Percentiles rank a stretch among this genome's conserved stretches.
Evolutionary conservation across 2,888 invertebrate species (phyloP).

Genomic region (Azorinus chamasolen): DNA sequence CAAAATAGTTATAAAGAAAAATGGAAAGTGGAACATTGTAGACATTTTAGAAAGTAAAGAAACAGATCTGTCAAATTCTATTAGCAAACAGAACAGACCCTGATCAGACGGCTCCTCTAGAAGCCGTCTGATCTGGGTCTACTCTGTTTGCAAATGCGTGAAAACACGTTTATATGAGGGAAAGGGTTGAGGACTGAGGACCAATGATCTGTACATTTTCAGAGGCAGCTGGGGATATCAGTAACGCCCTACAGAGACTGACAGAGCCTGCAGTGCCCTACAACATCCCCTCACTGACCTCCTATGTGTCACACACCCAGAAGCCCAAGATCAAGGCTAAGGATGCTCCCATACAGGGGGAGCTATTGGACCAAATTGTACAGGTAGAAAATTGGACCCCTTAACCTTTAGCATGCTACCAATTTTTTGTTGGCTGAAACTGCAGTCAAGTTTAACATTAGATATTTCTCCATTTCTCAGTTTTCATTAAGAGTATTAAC

Average conservation of each 20-base stretch:
- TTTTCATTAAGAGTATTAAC: too few relatives aligned
- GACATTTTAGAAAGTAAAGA: too few relatives aligned
- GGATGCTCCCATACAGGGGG: constrained; percentile 93
- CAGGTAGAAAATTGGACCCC: constrained; percentile 83
- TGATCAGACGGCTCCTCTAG: too few relatives aligned
- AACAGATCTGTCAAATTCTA: too few relatives aligned
- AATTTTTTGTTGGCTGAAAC: neutral
- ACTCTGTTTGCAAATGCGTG: neutral
- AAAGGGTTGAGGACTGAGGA: too few relatives aligned
- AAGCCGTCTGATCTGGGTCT: neutral
- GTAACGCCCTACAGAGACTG: constrained; percentile 89
- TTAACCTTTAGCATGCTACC: too few relatives aligned
- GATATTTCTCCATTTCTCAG: too few relatives aligned
- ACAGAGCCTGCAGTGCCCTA: constrained; percentile 89
- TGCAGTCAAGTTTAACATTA: too few relatives aligned
- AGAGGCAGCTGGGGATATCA: constrained; percentile 74
- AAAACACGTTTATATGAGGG: too few relatives aligned
- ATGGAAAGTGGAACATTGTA: too few relatives aligned
- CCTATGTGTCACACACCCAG: constrained; percentile 47
- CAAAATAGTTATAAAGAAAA: too few relatives aligned
- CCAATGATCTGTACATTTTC: neutral
- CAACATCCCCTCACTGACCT: constrained; percentile 68
- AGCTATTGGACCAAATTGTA: constrained; percentile 91
- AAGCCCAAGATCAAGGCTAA: constrained; percentile 73
- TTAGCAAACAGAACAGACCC: too few relatives aligned